These are phyloP conservation scores for Aelia acuminata DNA, from an alignment of 2,888 invertebrate genomes.

Conservation along the genomic window DNA sequence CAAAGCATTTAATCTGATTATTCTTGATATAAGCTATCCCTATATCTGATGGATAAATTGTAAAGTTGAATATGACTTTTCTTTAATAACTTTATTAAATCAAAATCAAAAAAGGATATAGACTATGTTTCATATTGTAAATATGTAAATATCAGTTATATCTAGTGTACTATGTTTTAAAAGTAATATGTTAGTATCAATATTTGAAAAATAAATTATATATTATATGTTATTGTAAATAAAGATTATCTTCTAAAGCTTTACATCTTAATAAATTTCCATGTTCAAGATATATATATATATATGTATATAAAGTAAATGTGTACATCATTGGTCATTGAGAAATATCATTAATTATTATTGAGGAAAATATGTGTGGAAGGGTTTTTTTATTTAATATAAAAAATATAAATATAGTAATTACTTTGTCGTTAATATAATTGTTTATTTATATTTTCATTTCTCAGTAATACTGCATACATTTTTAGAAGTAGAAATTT, in stretches of 20 bases:
- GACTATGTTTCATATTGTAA: neutral
- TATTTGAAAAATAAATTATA: neutral
- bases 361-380: neutral
- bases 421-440: neutral
- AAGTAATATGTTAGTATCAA: neutral
- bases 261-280: slow-evolving; percentile 9
- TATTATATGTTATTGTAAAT: slow-evolving; percentile 29
- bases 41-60: neutral
- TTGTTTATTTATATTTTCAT: neutral
- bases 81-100: neutral
- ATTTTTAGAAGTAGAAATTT: neutral
- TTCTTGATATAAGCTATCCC: neutral
- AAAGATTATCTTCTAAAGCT: slow-evolving; percentile 29
- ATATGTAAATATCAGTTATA: slow-evolving; percentile 25
- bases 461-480: neutral
- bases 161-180: neutral
- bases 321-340: slow-evolving; percentile 14
- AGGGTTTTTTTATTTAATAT: neutral
- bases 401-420: neutral
- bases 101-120: neutral
- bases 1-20: neutral
- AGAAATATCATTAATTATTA: slow-evolving; percentile 15
- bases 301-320: slow-evolving; percentile 21
- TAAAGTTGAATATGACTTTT: neutral
- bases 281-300: slow-evolving; percentile 9